Percentiles rank a stretch among this genome's conserved stretches.
Conservation (phyloP, 2,888 invertebrate genomes). For the Nowickia ferox region DNA sequence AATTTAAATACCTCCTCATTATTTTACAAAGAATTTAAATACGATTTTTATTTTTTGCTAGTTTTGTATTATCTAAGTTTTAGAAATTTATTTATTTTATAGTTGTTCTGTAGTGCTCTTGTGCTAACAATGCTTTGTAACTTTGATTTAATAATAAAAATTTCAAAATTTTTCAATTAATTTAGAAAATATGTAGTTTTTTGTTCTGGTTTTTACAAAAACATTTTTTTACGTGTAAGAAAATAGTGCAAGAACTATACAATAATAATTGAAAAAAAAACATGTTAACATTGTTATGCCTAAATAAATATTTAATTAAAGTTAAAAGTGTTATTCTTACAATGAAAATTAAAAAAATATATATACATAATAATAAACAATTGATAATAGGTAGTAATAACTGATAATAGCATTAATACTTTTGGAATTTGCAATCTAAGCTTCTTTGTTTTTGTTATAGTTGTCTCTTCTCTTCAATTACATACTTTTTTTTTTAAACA, state of each 20-base stretch:
- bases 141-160: not conserved
- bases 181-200: too few species aligned
- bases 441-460: too few species aligned
- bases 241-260: slow-evolving; percentile 38
- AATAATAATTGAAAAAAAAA: slow-evolving; percentile 65
- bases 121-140: not conserved
- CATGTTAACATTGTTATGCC: slow-evolving; percentile 72
- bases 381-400: slow-evolving; percentile 1
- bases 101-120: too few species aligned
- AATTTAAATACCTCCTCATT: slow-evolving; percentile 64
- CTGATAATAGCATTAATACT: slow-evolving; percentile 13
- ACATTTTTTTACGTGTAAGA: not conserved
- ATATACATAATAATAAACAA: not conserved
- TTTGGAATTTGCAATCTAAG: not conserved
- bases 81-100: slow-evolving; percentile 41
- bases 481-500: not conserved
- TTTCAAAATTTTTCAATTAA: too few species aligned
- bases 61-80: slow-evolving; percentile 15
- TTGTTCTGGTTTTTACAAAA: not conserved
- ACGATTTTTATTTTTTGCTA: slow-evolving; percentile 1
- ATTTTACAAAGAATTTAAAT: slow-evolving; percentile 23
- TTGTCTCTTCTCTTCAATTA: too few species aligned
- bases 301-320: slow-evolving; percentile 51
- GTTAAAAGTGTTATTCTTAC: slow-evolving; percentile 56
- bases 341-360: slow-evolving; percentile 1